phyloP scores from a whole-genome alignment of 2,113 vertebrate species.

The Phalacrocorax pelagicus region DNA sequence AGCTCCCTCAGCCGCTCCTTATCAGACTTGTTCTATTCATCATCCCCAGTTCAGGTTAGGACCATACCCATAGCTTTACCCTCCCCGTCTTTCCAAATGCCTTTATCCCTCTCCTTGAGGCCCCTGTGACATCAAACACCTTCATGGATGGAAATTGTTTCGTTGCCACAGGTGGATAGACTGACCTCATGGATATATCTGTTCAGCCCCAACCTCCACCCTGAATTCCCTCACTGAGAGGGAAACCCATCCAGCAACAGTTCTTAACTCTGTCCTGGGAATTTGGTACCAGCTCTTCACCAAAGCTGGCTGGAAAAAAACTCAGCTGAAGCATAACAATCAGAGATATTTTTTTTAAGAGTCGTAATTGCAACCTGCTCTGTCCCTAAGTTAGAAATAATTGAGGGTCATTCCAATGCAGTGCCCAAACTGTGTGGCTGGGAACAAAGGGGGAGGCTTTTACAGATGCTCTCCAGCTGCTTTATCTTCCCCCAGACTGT shows the following conservation, averaged over 20 bases:
- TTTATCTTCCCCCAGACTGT: not conserved
- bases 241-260: not conserved
- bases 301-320: not conserved
- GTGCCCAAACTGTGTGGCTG: not conserved
- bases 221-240: not conserved
- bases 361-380: not conserved
- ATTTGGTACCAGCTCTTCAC: not conserved
- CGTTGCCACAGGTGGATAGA: not conserved
- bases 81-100: not conserved
- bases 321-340: not conserved
- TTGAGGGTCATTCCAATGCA: not conserved
- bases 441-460: not conserved
- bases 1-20: no score
- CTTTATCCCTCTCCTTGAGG: not conserved
- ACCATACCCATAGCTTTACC: not conserved
- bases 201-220: not conserved
- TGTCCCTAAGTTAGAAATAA: not conserved
- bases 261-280: not conserved
- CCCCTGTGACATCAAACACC: not conserved
- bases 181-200: not conserved
- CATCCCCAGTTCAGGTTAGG: not conserved
- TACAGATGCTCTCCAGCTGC: not conserved
- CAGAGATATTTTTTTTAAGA: not conserved
- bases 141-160: not conserved
- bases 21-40: not conserved